Evolutionary conservation across 2,113 vertebrate genomes (phyloP), one percentile per base, ranked within the genome.

Genomic region (Pachyramphus minor): DNA sequence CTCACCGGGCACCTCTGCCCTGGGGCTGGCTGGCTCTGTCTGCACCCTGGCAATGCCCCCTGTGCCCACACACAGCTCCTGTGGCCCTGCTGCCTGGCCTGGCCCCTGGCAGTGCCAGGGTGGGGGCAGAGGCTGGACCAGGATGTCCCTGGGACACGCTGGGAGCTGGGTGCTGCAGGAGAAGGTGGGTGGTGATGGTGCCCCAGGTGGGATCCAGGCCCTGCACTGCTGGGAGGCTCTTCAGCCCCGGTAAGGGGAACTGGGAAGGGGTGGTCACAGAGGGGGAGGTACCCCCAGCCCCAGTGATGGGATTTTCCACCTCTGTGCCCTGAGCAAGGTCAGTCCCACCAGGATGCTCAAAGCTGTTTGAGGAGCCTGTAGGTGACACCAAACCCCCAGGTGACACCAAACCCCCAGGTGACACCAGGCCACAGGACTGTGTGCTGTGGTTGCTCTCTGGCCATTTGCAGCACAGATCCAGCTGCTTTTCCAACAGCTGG

Each of bases 241-340:
- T 59, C 1, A 1, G 55, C 47, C 7, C 17, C 0, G 4, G 47
- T 47, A 37, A 75, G 41, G 19, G 15, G 33, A 37, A 5, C 27
- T 24, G 55, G 49, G 14, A 58, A 17, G 13, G 10, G 27, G 5
- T n/a, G 52, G 12, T 28, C 47, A 45, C 39, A 20, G 62, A 20
- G 31, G 16, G 0, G 2, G 50, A 31, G 41, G 23, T 16, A 4
- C 53, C 33, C 25, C 55, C 24, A 31, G 8, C 33, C 23, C 20
- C 31, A 11, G 24, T 0, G 0, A 17, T 0, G 14, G 50, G 37
- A 21, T n/a, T 28, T 63, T n/a, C 39, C 44, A 24, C 19, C 5
- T 12, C 35, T 12, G 19, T 47, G 45, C 31, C 35, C 56, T 1
- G 7, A 22, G 21, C 3, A 5, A 20, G 33, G 14, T n/a, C 4